Conservation (phyloP, 2,888 invertebrate genomes). For the Cyrtodaria siliqua region DNA sequence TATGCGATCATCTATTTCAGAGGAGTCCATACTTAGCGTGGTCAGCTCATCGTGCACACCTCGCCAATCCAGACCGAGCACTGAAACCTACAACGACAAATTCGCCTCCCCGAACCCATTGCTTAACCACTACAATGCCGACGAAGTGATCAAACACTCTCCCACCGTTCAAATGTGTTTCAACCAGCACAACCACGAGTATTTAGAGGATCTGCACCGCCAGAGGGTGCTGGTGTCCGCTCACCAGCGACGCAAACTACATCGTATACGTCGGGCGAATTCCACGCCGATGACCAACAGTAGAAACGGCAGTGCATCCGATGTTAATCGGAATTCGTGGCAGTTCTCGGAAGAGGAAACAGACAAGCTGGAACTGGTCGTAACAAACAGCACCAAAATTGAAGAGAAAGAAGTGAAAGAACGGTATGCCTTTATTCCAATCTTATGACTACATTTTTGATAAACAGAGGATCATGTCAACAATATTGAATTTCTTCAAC, state of each 20-base stretch:
- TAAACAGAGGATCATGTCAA: too few species aligned
- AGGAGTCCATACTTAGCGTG: constrained; percentile 59
- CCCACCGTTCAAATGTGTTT: constrained; percentile 41
- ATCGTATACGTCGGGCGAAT: constrained; percentile 42
- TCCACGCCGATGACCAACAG: constrained; percentile 38
- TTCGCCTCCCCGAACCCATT: constrained; percentile 40
- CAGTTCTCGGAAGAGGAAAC: constrained; percentile 32
- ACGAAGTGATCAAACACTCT: constrained; percentile 45
- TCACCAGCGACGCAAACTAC: constrained; percentile 57
- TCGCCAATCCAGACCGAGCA: constrained; percentile 38
- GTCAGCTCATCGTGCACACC: constrained; percentile 52
- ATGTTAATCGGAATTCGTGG: constrained; percentile 27
- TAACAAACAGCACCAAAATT: constrained; percentile 38
- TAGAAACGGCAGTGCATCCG: constrained; percentile 19
- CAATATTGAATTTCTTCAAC: too few species aligned
- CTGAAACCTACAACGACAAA: constrained; percentile 44
- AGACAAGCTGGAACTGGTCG: constrained; percentile 37
- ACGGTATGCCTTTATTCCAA: constrained; percentile 35
- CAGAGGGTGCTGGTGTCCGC: constrained; percentile 64
- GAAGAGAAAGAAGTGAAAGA: constrained; percentile 52
- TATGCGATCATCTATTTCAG: too few species aligned
- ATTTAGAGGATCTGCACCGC: constrained; percentile 56
- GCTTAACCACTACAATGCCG: constrained; percentile 25
- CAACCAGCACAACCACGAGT: constrained; percentile 56
- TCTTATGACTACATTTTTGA: too few species aligned